Evolutionary conservation across 2,113 vertebrate genomes (phyloP).

Genomic region (Syngnathus typhle): DNA sequence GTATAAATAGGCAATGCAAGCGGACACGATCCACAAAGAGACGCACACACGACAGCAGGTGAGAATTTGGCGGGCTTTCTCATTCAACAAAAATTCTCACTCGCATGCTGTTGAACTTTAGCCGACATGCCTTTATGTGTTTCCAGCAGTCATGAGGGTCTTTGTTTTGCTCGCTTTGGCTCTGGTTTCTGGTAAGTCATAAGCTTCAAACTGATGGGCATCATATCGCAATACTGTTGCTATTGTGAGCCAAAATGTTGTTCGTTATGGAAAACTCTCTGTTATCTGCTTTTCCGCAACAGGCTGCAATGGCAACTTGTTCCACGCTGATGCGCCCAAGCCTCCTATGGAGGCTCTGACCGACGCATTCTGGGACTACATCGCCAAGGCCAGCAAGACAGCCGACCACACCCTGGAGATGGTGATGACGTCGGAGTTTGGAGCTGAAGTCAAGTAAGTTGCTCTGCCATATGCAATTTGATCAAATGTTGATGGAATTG

Average conservation of each 20-base stretch:
- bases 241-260: not conserved
- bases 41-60: constrained; percentile 42
- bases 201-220: not conserved
- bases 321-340: constrained; percentile 69
- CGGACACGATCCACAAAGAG: constrained; percentile 25
- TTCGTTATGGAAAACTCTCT: not conserved
- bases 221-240: not conserved
- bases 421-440: constrained; percentile 68
- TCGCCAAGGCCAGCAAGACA: constrained; percentile 67
- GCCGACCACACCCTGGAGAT: constrained; percentile 70
- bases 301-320: constrained; percentile 72
- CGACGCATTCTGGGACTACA: constrained; percentile 75
- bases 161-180: constrained; percentile 50
- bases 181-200: constrained; percentile 61
- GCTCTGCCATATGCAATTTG: not conserved
- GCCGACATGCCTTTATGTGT: constrained; percentile 8
- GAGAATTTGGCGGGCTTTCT: constrained; percentile 19
- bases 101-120: not conserved
- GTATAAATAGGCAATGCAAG: constrained; percentile 49
- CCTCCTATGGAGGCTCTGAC: constrained; percentile 68
- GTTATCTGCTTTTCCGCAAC: not conserved
- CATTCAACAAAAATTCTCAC: not conserved
- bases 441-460: constrained; percentile 71
- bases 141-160: constrained; percentile 59
- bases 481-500: too few species aligned